phyloP scores from a whole-genome alignment of 2,113 vertebrate species.

The Charina bottae region DNA sequence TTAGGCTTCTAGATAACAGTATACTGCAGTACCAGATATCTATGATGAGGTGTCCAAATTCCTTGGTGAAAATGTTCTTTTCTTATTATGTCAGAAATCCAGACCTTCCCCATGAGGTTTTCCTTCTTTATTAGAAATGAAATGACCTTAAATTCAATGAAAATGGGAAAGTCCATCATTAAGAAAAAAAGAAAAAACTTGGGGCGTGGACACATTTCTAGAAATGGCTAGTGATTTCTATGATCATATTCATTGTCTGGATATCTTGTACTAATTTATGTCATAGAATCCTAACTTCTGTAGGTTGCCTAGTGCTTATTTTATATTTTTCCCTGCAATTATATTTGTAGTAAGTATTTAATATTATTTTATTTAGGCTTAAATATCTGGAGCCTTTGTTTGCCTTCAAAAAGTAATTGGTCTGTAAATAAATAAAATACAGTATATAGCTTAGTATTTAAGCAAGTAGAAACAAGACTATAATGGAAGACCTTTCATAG shows the following conservation, averaged over 20 bases:
- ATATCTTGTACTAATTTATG: not conserved
- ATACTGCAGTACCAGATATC: not conserved
- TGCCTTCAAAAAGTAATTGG: not conserved
- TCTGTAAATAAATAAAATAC: not conserved
- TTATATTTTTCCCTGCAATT: not conserved
- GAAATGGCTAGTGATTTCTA: not conserved
- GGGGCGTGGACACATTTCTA: not conserved
- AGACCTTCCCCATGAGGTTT: not conserved
- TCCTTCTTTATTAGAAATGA: not conserved
- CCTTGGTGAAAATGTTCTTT: not conserved
- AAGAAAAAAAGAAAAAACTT: not conserved
- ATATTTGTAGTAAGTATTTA: rapidly evolving
- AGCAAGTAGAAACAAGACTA: rapidly evolving
- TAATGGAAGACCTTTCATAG: not conserved
- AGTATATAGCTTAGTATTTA: not conserved
- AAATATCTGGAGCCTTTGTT: not conserved
- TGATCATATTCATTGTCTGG: not conserved
- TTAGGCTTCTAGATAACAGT: not conserved
- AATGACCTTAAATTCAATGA: not conserved
- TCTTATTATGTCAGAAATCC: not conserved
- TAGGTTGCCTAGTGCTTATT: not conserved
- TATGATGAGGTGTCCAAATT: not conserved
- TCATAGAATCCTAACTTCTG: not conserved
- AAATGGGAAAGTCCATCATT: not conserved
- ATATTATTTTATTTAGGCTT: rapidly evolving